Evolutionary conservation across 2,888 invertebrate genomes (phyloP), one percentile per base, ranked within the genome.

Genomic region (Aspidiotus destructor): DNA sequence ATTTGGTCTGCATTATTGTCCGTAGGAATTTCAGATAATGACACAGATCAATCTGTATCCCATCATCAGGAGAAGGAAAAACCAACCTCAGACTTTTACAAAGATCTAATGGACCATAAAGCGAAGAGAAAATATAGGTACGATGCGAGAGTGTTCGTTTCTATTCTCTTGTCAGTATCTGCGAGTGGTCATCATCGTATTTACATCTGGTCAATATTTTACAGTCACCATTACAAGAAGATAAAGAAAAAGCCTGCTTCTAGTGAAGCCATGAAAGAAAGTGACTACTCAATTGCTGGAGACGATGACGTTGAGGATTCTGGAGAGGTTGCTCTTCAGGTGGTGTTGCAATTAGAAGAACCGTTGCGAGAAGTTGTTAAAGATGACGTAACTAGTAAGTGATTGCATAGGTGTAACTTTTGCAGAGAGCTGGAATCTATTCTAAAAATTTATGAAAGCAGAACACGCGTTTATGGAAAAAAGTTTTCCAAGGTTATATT

Each of bases 321-420:
- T 28, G 28, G 28, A 28, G 75, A 76, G 13, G 69, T 73, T n/a
- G 75, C 78, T 17, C 80, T 85, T 60, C 80, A 85, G 71, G 81
- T 86, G 73, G 86, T 86, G 73, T 83, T 84, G 63, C 86, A 85
- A 75, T 85, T 87, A 54, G 88, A 87, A 74, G 92, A 92, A 77
- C 86, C 88, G 41, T 81, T 92, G 71, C 84, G 85, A 71, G 89
- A 88, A 74, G 84, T 86, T 44, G 91, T 92, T 79, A 84, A 86
- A 74, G 91, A 90, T 76, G 89, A 90, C 73, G 80, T 92, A 77
- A 86, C 86, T 74, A 74, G 75, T 75, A 72, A 73, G 72, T 71
- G 41, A 68, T 62, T 28, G 28, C 28, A 28, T 28, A 28, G 28
- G 28, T 28, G 5, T 5, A 28, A 28, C 28, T 28, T 28, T 28